phyloP scores from a whole-genome alignment of 2,888 invertebrate genomes.

The Eilema sororculum region DNA sequence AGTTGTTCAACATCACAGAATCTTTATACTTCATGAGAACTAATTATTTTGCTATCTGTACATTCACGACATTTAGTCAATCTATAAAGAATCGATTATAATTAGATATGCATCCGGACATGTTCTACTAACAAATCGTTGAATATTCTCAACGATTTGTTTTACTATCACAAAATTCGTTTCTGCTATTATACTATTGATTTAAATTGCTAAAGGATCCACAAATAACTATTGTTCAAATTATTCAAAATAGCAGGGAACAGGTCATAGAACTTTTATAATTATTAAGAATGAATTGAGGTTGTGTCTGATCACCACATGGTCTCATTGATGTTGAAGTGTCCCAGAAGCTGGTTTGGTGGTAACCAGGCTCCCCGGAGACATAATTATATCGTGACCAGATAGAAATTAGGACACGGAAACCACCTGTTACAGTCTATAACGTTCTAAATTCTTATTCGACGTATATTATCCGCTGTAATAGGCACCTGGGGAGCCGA shows the following conservation, averaged over 20 bases:
- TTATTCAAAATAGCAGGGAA: background rate
- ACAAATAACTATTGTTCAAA: conserved; percentile 10
- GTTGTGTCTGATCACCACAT: background rate
- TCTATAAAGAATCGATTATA: conserved; percentile 70
- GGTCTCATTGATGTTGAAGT: background rate
- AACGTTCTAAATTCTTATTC: conserved; percentile 8
- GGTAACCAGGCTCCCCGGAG: background rate
- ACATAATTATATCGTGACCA: background rate
- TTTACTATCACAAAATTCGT: conserved; percentile 27
- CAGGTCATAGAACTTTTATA: background rate
- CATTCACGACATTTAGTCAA: conserved; percentile 62
- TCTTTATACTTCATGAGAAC: no score
- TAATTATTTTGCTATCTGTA: conserved; percentile 41
- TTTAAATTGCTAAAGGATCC: conserved; percentile 34
- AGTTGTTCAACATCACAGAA: background rate
- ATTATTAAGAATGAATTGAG: background rate
- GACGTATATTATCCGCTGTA: conserved; percentile 16
- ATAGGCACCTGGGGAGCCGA: conserved; percentile 21
- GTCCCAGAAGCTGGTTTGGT: background rate
- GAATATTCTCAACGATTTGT: no score
- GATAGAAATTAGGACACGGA: background rate
- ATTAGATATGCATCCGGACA: conserved; percentile 62
- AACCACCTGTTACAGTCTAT: conserved; percentile 2
- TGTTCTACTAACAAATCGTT: conserved; percentile 56
- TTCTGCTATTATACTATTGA: conserved; percentile 32